Percentiles rank a stretch among this genome's conserved stretches.
phyloP scores from a whole-genome alignment of 2,888 invertebrate species.

The Siphonodentalium dalli region DNA sequence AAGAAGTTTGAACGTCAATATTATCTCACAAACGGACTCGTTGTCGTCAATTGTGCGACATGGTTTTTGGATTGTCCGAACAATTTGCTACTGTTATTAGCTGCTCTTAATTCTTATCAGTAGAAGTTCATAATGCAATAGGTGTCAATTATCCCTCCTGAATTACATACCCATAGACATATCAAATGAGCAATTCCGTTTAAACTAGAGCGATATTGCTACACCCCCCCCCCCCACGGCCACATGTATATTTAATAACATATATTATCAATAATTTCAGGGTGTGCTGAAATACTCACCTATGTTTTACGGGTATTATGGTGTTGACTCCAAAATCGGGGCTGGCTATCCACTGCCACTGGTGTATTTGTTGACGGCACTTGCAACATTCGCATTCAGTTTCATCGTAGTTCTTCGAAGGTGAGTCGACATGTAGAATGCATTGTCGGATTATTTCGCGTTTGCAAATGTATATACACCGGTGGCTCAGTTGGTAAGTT shows the following conservation, averaged over 20 bases:
- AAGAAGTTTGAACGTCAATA: too few relatives aligned
- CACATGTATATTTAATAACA: background rate
- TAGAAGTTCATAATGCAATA: too few relatives aligned
- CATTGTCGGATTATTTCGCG: background rate
- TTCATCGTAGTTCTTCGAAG: constrained; percentile 92
- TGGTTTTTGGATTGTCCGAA: too few relatives aligned
- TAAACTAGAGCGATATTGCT: too few relatives aligned
- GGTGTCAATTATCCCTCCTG: too few relatives aligned
- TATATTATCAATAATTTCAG: constrained; percentile 53
- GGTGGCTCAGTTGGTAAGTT: too few relatives aligned
- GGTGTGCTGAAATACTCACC: constrained; percentile 81
- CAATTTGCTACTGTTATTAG: too few relatives aligned
- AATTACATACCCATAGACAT: background rate
- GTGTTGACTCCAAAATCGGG: constrained; percentile 70
- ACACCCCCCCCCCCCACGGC: too few relatives aligned
- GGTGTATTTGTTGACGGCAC: constrained; percentile 90
- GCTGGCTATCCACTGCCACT: constrained; percentile 83
- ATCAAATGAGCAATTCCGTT: background rate
- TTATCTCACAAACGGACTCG: too few relatives aligned
- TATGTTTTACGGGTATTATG: constrained; percentile 95
- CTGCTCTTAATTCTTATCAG: too few relatives aligned
- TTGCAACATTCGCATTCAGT: constrained; percentile 91
- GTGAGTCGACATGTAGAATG: constrained; percentile 73
- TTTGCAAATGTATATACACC: background rate
- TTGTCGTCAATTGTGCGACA: too few relatives aligned